Evolutionary conservation across 2,797 vertebrate genomes (phyloP).

Genomic region (Meriones psammophilus): DNA sequence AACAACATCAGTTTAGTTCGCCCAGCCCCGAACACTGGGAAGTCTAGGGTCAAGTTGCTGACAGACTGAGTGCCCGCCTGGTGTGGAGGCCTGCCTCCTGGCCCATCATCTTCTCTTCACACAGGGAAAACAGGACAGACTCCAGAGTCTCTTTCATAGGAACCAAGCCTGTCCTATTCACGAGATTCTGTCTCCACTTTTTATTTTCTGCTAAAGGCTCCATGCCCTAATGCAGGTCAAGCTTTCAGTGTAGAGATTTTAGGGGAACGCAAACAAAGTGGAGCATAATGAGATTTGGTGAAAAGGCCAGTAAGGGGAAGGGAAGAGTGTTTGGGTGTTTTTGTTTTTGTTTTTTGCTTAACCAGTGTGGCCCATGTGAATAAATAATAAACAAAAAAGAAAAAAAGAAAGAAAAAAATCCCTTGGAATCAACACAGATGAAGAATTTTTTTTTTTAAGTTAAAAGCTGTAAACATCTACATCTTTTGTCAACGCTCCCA

Average conservation of each 20-base stretch:
- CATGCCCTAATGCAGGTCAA: neutral
- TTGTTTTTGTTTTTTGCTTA: conserved; percentile 69
- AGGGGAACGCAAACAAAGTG: neutral
- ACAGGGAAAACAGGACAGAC: too few species aligned
- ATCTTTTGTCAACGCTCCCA: conserved; percentile 59
- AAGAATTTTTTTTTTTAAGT: neutral
- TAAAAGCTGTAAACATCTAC: conserved; percentile 67
- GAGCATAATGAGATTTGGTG: conserved; percentile 16
- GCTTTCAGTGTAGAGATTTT: neutral
- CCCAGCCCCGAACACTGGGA: neutral
- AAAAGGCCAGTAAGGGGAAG: conserved; percentile 22
- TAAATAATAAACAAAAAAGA: neutral
- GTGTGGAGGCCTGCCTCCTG: neutral
- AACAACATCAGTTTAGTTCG: neutral
- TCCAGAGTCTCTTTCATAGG: neutral
- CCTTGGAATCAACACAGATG: conserved; percentile 58
- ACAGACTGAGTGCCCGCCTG: neutral
- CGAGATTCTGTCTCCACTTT: neutral
- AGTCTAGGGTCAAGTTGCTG: neutral
- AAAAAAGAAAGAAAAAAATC: neutral
- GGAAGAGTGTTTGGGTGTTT: neutral
- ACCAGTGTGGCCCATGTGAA: neutral
- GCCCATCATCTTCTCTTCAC: neutral
- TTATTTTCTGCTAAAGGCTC: neutral
- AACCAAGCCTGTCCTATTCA: neutral